Evolutionary conservation across 2,797 vertebrate species (phyloP).

Genomic region (Distichodus sexfasciatus): DNA sequence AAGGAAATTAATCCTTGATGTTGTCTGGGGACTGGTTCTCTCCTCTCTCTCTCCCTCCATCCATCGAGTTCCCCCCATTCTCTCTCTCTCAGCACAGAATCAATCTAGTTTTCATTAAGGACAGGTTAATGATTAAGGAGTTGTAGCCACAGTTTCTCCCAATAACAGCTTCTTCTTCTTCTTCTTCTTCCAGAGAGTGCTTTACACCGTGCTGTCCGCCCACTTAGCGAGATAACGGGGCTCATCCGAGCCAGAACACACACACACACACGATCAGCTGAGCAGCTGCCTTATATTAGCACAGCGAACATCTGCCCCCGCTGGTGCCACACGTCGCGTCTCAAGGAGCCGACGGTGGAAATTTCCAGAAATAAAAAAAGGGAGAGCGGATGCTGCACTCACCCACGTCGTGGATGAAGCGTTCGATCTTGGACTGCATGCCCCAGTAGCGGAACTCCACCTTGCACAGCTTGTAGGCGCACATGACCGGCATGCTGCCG

Average conservation of each 20-base stretch:
- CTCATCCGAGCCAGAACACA: slow-evolving; percentile 2
- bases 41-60: neutral
- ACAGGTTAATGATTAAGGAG: slow-evolving; percentile 52
- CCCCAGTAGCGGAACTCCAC: slow-evolving; percentile 99
- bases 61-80: neutral
- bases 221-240: slow-evolving; percentile 33
- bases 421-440: slow-evolving; percentile 98
- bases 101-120: slow-evolving; percentile 52
- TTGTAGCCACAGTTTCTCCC: slow-evolving; percentile 8
- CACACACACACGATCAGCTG: slow-evolving; percentile 26
- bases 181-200: slow-evolving; percentile 17
- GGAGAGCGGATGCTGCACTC: too few species aligned
- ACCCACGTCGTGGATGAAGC: slow-evolving; percentile 92
- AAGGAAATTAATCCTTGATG: slow-evolving; percentile 59
- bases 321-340: neutral
- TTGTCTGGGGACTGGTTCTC: slow-evolving; percentile 49
- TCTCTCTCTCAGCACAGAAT: slow-evolving; percentile 11
- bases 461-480: slow-evolving; percentile 98
- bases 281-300: slow-evolving; percentile 23
- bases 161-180: slow-evolving; percentile 11
- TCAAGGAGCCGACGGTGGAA: slow-evolving; percentile 3
- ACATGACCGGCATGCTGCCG: slow-evolving; percentile 88
- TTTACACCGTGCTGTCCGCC: slow-evolving; percentile 39
- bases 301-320: slow-evolving; percentile 5
- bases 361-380: neutral